Evolutionary conservation across 1,140 invertebrate species (phyloP).

Genomic region (Bombus affinis): DNA sequence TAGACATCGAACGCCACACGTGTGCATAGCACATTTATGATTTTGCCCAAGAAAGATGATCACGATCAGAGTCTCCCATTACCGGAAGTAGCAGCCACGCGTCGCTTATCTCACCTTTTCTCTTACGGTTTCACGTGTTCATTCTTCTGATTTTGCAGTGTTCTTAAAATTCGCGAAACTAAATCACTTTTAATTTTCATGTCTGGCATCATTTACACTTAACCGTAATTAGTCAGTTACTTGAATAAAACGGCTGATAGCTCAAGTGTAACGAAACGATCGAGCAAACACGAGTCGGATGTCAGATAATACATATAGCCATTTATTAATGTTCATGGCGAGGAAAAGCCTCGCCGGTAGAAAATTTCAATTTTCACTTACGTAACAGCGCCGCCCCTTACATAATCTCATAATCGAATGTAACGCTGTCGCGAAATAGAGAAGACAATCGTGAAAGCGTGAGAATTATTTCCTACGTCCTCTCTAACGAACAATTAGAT

Average conservation of each 20-base stretch:
- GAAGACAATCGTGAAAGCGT: constrained; percentile 50
- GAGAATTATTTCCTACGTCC: constrained; percentile 31
- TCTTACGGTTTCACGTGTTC: constrained; percentile 1
- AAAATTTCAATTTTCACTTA: constrained; percentile 40
- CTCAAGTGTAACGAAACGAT: constrained; percentile 1
- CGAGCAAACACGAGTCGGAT: neutral
- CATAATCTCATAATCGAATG: neutral
- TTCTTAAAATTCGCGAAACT: neutral
- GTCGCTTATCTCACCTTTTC: neutral
- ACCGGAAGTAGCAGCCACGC: constrained; percentile 3
- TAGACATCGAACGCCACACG: too few relatives aligned
- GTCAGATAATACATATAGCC: neutral
- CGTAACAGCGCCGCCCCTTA: constrained; percentile 6
- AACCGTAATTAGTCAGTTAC: neutral
- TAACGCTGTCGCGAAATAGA: neutral
- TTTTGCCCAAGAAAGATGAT: neutral
- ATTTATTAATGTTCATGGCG: constrained; percentile 9
- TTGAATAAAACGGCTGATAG: neutral
- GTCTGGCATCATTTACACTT: neutral
- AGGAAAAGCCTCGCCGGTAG: neutral
- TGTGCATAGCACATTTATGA: neutral
- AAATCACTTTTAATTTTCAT: neutral
- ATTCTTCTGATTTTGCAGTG: neutral
- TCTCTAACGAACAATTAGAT: constrained; percentile 22
- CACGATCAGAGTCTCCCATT: neutral